Percentiles rank a stretch among this genome's conserved stretches.
These are phyloP conservation scores for Actinernus sp. DNA, from an alignment of 92 coral and sea anemone genomes.

Conservation along the genomic window DNA sequence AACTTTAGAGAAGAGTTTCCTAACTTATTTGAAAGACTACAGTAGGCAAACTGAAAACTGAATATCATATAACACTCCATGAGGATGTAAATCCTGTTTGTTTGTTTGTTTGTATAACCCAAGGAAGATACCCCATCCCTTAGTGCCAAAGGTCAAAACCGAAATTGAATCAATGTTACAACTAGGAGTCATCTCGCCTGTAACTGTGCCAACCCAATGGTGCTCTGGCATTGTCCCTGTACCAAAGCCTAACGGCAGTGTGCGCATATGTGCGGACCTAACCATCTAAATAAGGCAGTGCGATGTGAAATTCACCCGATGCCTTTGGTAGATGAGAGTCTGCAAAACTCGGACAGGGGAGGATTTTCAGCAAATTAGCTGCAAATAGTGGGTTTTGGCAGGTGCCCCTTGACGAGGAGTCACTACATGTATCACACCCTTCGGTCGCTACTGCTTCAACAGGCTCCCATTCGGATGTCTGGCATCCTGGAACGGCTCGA, in stretches of 20 bases:
- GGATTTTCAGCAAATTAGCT: slow-evolving; percentile 41
- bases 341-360: slow-evolving; percentile 55
- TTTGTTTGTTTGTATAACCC: neutral
- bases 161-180: slow-evolving; percentile 41
- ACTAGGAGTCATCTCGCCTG: slow-evolving; percentile 27
- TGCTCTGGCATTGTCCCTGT: slow-evolving; percentile 62
- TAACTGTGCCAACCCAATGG: slow-evolving; percentile 62
- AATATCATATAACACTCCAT: neutral
- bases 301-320: slow-evolving; percentile 60
- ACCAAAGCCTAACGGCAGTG: slow-evolving; percentile 42
- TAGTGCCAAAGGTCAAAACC: slow-evolving; percentile 43
- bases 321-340: slow-evolving; percentile 50
- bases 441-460: slow-evolving; percentile 54
- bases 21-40: too few species aligned
- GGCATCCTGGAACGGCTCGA: slow-evolving; percentile 33
- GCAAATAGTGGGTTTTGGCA: slow-evolving; percentile 62
- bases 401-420: slow-evolving; percentile 40
- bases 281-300: slow-evolving; percentile 56
- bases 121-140: slow-evolving; percentile 35
- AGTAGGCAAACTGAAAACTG: neutral
- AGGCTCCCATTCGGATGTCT: slow-evolving; percentile 64
- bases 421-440: slow-evolving; percentile 54
- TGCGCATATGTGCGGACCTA: slow-evolving; percentile 61
- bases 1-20: neutral
- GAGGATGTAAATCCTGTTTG: neutral